These are phyloP conservation scores for Oceanodroma tethys DNA, from an alignment of 2,113 vertebrate species.

Conservation along the genomic window DNA sequence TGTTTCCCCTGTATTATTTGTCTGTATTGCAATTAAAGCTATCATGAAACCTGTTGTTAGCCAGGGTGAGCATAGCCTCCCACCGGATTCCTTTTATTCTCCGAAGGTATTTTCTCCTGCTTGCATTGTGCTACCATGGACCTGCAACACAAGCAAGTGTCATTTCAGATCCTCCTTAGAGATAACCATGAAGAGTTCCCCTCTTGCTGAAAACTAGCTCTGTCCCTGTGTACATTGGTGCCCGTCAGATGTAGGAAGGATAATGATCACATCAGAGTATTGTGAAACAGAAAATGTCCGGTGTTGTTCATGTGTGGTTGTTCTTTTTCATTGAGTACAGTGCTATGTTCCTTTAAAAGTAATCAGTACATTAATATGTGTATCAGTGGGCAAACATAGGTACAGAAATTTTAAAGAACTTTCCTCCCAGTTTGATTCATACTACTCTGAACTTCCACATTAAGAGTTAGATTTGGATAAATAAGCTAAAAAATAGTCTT, in stretches of 20 bases:
- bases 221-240: rapidly evolving
- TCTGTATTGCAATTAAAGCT: not conserved
- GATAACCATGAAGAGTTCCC: not conserved
- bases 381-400: not conserved
- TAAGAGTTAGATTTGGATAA: not conserved
- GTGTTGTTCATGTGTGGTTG: not conserved
- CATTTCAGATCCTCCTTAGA: not conserved
- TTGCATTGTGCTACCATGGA: not conserved
- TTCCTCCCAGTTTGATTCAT: not conserved
- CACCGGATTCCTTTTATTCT: not conserved
- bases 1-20: not conserved
- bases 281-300: not conserved
- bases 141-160: not conserved
- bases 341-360: not conserved
- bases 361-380: rapidly evolving
- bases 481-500: not conserved
- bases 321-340: not conserved
- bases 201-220: not conserved
- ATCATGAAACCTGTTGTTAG: not conserved
- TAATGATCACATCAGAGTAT: not conserved
- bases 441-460: not conserved
- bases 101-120: not conserved
- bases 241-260: not conserved
- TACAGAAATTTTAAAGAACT: not conserved
- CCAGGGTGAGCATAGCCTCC: not conserved